Conservation (phyloP, 2,113 vertebrate genomes). For the Girardinichthys multiradiatus region DNA sequence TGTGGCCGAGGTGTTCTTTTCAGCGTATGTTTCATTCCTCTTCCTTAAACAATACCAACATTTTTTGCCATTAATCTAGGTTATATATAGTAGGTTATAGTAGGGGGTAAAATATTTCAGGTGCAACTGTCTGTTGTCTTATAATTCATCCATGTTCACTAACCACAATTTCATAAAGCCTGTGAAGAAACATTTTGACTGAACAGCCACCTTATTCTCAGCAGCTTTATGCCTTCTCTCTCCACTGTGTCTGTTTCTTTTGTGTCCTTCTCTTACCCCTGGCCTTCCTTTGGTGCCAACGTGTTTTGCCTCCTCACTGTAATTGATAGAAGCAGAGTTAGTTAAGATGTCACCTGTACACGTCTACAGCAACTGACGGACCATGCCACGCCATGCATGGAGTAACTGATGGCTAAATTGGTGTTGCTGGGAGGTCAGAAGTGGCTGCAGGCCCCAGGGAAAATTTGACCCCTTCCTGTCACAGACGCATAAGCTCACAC, state of each 20-base stretch:
- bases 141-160: neutral
- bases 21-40: too few relatives aligned
- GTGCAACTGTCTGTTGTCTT: neutral
- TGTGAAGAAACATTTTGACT: neutral
- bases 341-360: conserved; percentile 80
- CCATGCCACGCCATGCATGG: conserved; percentile 38
- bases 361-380: conserved; percentile 61
- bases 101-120: too few relatives aligned
- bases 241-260: conserved; percentile 7
- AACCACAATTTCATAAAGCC: neutral
- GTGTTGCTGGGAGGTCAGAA: conserved; percentile 71
- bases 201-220: conserved; percentile 16
- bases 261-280: conserved; percentile 47
- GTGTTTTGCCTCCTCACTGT: conserved; percentile 53
- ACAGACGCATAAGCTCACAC: conserved; percentile 41
- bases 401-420: conserved; percentile 73
- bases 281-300: conserved; percentile 32
- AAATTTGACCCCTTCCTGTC: conserved; percentile 71
- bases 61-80: neutral
- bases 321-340: conserved; percentile 79
- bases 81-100: too few relatives aligned
- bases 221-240: neutral
- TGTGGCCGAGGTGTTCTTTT: too few relatives aligned
- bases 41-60: too few relatives aligned
- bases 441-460: conserved; percentile 44